Conservation (phyloP, 1,140 invertebrate genomes). For the Ceratosolen solmsi region DNA sequence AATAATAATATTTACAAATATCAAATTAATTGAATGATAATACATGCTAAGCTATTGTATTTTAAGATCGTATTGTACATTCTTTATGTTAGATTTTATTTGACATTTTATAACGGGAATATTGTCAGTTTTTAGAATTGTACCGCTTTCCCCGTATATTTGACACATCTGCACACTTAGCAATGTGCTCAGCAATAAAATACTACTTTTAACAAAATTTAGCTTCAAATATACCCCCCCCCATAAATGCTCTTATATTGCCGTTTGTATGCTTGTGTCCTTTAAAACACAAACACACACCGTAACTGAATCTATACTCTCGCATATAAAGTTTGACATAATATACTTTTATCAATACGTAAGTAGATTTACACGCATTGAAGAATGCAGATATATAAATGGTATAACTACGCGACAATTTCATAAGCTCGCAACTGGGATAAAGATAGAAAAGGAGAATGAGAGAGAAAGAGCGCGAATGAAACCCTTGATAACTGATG, state of each 20-base stretch:
- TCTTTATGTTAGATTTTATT: background rate
- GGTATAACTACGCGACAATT: too few species aligned
- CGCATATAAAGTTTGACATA: too few species aligned
- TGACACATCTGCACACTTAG: too few species aligned
- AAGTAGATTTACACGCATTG: too few species aligned
- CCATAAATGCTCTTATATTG: constrained; percentile 33
- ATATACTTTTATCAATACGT: too few species aligned
- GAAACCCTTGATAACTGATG: background rate
- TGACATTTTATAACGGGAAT: background rate
- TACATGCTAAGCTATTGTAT: background rate
- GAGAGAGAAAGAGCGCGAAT: background rate
- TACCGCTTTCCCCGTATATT: background rate
- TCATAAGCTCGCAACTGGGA: background rate
- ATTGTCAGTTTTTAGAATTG: background rate
- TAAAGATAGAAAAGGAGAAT: background rate
- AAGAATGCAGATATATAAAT: too few species aligned
- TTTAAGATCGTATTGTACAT: background rate
- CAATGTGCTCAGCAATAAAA: constrained; percentile 1
- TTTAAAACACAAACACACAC: background rate
- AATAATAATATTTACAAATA: background rate
- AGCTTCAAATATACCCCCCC: constrained; percentile 29
- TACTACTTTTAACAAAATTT: constrained; percentile 44
- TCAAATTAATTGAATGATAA: background rate
- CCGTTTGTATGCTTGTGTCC: constrained; percentile 2
- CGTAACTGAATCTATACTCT: constrained; percentile 31